Evolutionary conservation across 1,140 invertebrate species (phyloP).

Genomic region (Pogonognathellus flavescens): DNA sequence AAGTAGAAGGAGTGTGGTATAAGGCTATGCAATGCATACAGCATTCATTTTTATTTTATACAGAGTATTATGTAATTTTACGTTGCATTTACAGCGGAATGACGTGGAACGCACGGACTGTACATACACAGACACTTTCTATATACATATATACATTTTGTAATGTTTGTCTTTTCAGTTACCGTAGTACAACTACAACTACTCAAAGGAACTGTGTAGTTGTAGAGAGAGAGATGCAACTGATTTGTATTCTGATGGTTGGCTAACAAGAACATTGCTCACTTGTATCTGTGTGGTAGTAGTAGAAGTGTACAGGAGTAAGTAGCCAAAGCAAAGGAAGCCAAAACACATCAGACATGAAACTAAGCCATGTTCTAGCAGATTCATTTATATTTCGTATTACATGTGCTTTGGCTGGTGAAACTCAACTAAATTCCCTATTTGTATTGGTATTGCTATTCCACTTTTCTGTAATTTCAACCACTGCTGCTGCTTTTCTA

Average conservation of each 20-base stretch:
- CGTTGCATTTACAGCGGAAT: constrained; percentile 13
- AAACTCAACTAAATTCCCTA: constrained; percentile 22
- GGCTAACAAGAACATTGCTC: constrained; percentile 5
- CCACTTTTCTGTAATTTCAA: too few species aligned
- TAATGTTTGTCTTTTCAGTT: constrained; percentile 8
- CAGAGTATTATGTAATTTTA: constrained; percentile 13
- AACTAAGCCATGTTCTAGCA: background rate
- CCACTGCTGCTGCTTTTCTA: too few species aligned
- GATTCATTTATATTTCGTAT: background rate
- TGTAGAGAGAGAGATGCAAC: background rate
- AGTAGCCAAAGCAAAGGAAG: background rate
- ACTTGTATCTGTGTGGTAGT: too few species aligned
- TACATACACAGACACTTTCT: background rate
- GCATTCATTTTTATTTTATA: constrained; percentile 7
- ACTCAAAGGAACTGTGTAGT: too few species aligned
- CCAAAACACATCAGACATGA: constrained; percentile 6
- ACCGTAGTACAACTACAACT: background rate
- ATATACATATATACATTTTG: background rate
- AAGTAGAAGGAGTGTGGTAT: background rate
- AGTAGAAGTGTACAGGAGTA: too few species aligned
- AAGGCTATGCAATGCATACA: too few species aligned
- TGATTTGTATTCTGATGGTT: constrained; percentile 33
- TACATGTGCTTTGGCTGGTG: background rate
- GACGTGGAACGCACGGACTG: background rate
- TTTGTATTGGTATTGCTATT: constrained; percentile 11